These are phyloP conservation scores for Festucalex cinctus DNA, from an alignment of 2,113 vertebrate species.

Conservation along the genomic window DNA sequence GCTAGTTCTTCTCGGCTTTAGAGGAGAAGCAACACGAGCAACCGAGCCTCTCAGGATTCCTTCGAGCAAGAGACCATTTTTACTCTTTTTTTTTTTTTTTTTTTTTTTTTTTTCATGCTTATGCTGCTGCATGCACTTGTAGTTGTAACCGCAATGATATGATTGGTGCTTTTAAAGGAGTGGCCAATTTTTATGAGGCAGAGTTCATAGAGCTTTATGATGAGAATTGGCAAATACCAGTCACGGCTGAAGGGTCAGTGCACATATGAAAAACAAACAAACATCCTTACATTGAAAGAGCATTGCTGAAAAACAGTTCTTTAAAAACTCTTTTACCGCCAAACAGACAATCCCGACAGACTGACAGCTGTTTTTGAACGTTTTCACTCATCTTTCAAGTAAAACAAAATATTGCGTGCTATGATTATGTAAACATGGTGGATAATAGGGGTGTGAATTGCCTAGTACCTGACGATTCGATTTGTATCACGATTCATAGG, in stretches of 20 bases:
- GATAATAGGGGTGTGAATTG: too few relatives aligned
- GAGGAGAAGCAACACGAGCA: slow-evolving; percentile 30
- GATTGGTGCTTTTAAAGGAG: background rate
- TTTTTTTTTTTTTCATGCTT: too few relatives aligned
- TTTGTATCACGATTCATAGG: too few relatives aligned
- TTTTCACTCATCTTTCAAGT: too few relatives aligned
- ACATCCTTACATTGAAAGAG: background rate
- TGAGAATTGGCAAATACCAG: background rate
- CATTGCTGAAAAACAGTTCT: too few relatives aligned
- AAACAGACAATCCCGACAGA: too few relatives aligned
- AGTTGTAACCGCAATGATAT: background rate
- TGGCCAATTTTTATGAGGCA: background rate
- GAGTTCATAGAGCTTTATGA: background rate
- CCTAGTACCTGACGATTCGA: too few relatives aligned
- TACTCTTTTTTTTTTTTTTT: background rate
- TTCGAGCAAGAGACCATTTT: slow-evolving; percentile 3
- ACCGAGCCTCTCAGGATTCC: slow-evolving; percentile 14
- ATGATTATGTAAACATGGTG: too few relatives aligned
- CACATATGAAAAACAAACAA: background rate
- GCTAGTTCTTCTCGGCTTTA: slow-evolving; percentile 46
- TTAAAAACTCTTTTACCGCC: too few relatives aligned
- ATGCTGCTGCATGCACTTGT: background rate
- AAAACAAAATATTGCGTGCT: too few relatives aligned
- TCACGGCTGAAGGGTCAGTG: background rate
- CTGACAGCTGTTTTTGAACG: too few relatives aligned